phyloP scores from a whole-genome alignment of 2,888 invertebrate species.

The Chromoteleia sp. region DNA sequence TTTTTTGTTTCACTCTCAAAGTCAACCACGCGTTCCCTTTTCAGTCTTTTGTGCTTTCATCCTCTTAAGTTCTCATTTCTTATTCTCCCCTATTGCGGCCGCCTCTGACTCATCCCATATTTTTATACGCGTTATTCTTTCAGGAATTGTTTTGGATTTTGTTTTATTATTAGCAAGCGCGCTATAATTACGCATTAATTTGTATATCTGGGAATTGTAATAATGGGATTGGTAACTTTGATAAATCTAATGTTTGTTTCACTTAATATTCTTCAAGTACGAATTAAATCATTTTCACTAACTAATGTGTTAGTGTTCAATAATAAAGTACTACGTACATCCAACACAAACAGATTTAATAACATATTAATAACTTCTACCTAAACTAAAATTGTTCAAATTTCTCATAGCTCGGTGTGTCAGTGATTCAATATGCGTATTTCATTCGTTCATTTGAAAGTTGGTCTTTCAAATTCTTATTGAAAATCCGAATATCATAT shows the following conservation, averaged over 20 bases:
- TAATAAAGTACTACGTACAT: neutral
- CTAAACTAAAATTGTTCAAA: too few species aligned
- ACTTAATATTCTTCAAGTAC: neutral
- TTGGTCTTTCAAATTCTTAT: constrained; percentile 9
- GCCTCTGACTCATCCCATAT: constrained; percentile 9
- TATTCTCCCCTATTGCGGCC: constrained; percentile 10
- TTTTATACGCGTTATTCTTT: constrained; percentile 2
- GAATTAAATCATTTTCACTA: neutral
- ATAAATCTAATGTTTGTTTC: neutral
- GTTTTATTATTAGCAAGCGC: neutral
- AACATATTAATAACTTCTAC: neutral
- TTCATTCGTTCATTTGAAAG: neutral
- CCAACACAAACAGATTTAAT: neutral
- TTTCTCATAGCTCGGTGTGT: too few species aligned
- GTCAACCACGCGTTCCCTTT: constrained; percentile 21
- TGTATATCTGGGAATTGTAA: neutral
- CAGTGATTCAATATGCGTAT: neutral
- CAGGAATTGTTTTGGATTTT: neutral
- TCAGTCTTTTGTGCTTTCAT: constrained; percentile 22
- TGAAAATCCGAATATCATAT: neutral
- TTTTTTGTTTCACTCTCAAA: constrained; percentile 13
- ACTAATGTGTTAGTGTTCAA: too few species aligned
- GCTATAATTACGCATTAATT: neutral
- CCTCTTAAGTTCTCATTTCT: constrained; percentile 30
- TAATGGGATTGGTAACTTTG: neutral